Evolutionary conservation across 2,888 invertebrate genomes (phyloP).

Genomic region (Caenorhabditis zanzibari): DNA sequence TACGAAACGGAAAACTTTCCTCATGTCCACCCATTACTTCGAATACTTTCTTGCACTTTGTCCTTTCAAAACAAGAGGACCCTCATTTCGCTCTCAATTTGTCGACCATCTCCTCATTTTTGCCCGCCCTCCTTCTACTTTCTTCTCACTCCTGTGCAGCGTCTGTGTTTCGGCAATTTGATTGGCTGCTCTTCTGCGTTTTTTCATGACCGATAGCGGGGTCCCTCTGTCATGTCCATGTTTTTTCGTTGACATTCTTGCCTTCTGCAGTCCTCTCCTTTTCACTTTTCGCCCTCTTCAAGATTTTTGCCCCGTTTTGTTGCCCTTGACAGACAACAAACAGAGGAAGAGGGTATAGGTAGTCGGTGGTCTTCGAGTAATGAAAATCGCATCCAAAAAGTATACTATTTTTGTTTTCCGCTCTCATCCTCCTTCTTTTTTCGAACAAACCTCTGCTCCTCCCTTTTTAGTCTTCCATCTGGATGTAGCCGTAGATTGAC

Average conservation of each 20-base stretch:
- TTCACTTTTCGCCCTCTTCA: slow-evolving; percentile 35
- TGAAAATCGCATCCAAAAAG: slow-evolving; percentile 17
- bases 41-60: slow-evolving; percentile 17
- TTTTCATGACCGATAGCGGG: slow-evolving; percentile 55
- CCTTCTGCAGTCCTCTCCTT: slow-evolving; percentile 37
- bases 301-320: slow-evolving; percentile 45
- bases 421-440: neutral
- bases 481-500: neutral
- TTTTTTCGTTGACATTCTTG: slow-evolving; percentile 54
- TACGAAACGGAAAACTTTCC: slow-evolving; percentile 36
- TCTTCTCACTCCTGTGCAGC: slow-evolving; percentile 11
- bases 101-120: neutral
- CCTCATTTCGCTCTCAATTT: slow-evolving; percentile 12
- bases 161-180: slow-evolving; percentile 53
- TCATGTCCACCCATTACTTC: slow-evolving; percentile 7
- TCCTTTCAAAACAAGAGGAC: slow-evolving; percentile 5
- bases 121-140: slow-evolving; percentile 2
- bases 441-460: neutral
- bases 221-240: slow-evolving; percentile 53
- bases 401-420: slow-evolving; percentile 35
- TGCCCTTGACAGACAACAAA: slow-evolving; percentile 44
- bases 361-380: slow-evolving; percentile 7
- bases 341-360: slow-evolving; percentile 34
- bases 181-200: slow-evolving; percentile 64
- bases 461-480: neutral